A percentile compares a stretch with the other conserved stretches of the same genome.
phyloP scores from a whole-genome alignment of 2,888 invertebrate species.

The Nemapogon koenigi region DNA sequence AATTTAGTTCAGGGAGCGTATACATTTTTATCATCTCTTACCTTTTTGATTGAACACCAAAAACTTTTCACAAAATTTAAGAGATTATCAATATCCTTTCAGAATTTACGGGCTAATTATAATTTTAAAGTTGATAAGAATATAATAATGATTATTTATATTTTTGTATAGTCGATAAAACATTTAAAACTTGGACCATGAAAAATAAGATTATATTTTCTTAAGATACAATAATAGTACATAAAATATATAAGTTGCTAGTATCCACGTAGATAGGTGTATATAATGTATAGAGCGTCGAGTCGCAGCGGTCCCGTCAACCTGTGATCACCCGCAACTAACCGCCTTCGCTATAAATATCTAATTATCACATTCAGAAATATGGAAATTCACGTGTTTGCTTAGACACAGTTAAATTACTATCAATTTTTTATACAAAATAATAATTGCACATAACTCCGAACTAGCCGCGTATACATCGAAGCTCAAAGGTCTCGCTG shows the following conservation, averaged over 20 bases:
- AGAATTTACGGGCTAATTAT: conserved; percentile 49
- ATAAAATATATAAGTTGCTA: conserved; percentile 63
- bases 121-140: conserved; percentile 60
- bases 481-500: conserved; percentile 26
- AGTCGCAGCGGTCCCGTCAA: conserved; percentile 13
- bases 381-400: conserved; percentile 60
- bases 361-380: conserved; percentile 67
- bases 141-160: conserved; percentile 63
- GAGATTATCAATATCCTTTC: conserved; percentile 46
- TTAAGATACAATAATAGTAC: conserved; percentile 64
- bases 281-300: neutral
- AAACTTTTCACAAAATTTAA: conserved; percentile 57
- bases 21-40: conserved; percentile 57
- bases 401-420: conserved; percentile 55
- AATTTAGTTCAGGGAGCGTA: conserved; percentile 60
- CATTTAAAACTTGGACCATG: conserved; percentile 66
- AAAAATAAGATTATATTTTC: conserved; percentile 65
- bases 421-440: conserved; percentile 35
- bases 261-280: neutral
- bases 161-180: conserved; percentile 66
- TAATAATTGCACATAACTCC: conserved; percentile 66
- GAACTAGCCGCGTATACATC: conserved; percentile 35
- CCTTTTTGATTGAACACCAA: conserved; percentile 60
- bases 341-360: conserved; percentile 33
- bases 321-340: conserved; percentile 40